Base-by-base conservation (phyloP, 2,797 vertebrate species). In the Strix occidentalis region DNA sequence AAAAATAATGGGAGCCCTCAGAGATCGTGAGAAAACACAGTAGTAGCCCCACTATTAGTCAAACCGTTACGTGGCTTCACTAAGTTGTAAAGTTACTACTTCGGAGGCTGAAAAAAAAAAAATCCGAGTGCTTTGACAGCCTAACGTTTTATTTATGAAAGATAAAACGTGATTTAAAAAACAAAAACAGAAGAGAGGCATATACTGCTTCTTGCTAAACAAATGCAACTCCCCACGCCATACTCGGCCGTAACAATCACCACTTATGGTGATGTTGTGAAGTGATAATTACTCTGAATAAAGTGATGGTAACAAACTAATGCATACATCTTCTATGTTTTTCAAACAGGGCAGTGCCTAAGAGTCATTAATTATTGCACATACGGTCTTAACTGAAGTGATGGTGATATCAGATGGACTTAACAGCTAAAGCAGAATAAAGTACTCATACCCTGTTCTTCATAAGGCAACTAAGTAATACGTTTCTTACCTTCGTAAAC, bases 401-500 rank as follows among this genome's bases (percentile, higher is more conserved):
- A 72, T 50, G 43, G 54, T 84, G 85, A 19, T 29, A 65, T 8
- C 50, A 65, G 41, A 51, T 18, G 31, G n/a, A 35, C 43, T 48
- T 61, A 11, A 76, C 15, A 33, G 37, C 48, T 69, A 9, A 37
- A 57, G 54, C 43, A 37, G 31, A 64, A 68, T 25, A 4, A 70
- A 77, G 37, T 37, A 37, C 37, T 37, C 9, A 5, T 10, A 54
- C 7, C 10, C 14, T 10, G 16, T 33, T 66, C 39, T 35, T 41
- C 33, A 5, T 5, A 39, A 43, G 33, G 31, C 33, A 61, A 11
- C 5, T 39, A 46, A 6, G 16, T 10, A 65, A 82, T 16, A 3
- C 3, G 1, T 28, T 46, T 53, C 87, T 72, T 95, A 99, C 99
- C 99, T 99, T 96, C 97, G 98, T 89, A 99, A 96, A 83, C 99